Evolutionary conservation across 2,888 invertebrate genomes (phyloP).

Genomic region (Andrena trimmerana): DNA sequence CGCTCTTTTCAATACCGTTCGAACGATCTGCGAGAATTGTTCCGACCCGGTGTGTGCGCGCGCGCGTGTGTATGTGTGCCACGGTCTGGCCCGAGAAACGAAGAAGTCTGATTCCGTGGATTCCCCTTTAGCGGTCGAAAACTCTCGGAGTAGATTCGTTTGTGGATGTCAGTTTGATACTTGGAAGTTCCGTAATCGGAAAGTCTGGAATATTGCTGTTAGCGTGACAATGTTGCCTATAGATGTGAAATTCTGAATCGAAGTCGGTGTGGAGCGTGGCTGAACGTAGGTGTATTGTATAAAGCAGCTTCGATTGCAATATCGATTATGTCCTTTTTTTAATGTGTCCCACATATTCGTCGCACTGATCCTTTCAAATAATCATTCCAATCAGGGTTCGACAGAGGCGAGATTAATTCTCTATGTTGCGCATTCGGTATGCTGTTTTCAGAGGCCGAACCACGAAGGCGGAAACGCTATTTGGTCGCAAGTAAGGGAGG

Average conservation of each 20-base stretch:
- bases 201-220: not conserved
- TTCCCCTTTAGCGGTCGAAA: not conserved
- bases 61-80: not conserved
- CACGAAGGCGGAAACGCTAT: not conserved
- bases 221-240: too few species aligned
- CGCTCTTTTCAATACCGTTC: not conserved
- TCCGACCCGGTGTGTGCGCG: not conserved
- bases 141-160: not conserved
- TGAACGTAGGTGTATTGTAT: too few species aligned
- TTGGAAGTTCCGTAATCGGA: not conserved
- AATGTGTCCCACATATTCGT: not conserved
- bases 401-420: not conserved
- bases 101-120: not conserved
- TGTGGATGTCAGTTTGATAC: not conserved
- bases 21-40: not conserved
- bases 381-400: not conserved
- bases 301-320: too few species aligned
- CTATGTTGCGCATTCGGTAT: conserved; percentile 6
- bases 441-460: not conserved
- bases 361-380: too few species aligned
- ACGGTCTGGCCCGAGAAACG: not conserved
- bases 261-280: too few species aligned
- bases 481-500: conserved; percentile 1
- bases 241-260: too few species aligned
- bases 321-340: not conserved